phyloP scores from a whole-genome alignment of 2,888 invertebrate species.

The Phanerotoma sp. region DNA sequence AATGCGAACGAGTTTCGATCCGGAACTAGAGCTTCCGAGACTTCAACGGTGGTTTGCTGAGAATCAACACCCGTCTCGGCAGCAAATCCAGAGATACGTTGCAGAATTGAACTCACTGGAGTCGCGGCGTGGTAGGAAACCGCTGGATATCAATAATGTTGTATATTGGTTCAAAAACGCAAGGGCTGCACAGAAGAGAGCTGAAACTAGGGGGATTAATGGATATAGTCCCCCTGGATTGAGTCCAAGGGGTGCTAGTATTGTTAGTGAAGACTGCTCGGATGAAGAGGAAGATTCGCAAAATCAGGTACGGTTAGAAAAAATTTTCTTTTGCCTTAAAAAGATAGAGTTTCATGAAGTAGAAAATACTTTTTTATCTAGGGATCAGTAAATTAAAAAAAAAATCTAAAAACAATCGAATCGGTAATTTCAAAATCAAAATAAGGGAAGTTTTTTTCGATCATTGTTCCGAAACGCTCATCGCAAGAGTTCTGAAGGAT shows the following conservation, averaged over 20 bases:
- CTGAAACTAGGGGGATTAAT: slow-evolving; percentile 64
- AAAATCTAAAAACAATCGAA: no score
- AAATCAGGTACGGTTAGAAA: slow-evolving; percentile 57
- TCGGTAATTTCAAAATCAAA: no score
- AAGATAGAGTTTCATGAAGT: no score
- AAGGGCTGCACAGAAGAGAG: slow-evolving; percentile 90
- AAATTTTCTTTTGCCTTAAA: no score
- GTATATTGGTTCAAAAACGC: slow-evolving; percentile 99
- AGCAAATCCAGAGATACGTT: slow-evolving; percentile 95
- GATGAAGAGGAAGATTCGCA: slow-evolving; percentile 61
- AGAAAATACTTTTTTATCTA: no score
- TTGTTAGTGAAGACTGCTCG: slow-evolving; percentile 56
- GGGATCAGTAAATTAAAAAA: no score
- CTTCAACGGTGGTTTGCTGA: slow-evolving; percentile 96
- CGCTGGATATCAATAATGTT: slow-evolving; percentile 92
- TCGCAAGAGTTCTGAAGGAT: no score
- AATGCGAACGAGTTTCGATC: slow-evolving; percentile 96
- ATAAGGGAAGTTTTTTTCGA: no score
- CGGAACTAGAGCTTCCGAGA: slow-evolving; percentile 93
- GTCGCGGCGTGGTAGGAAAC: slow-evolving; percentile 89
- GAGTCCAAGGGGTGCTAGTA: slow-evolving; percentile 56
- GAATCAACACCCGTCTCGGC: slow-evolving; percentile 95
- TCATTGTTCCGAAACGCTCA: no score
- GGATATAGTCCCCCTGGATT: slow-evolving; percentile 56
- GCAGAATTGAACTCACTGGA: slow-evolving; percentile 90